A percentile compares a stretch with the other conserved stretches of the same genome.
Evolutionary conservation across 2,797 vertebrate genomes (phyloP).

Genomic region (Pangasius mekongensis): DNA sequence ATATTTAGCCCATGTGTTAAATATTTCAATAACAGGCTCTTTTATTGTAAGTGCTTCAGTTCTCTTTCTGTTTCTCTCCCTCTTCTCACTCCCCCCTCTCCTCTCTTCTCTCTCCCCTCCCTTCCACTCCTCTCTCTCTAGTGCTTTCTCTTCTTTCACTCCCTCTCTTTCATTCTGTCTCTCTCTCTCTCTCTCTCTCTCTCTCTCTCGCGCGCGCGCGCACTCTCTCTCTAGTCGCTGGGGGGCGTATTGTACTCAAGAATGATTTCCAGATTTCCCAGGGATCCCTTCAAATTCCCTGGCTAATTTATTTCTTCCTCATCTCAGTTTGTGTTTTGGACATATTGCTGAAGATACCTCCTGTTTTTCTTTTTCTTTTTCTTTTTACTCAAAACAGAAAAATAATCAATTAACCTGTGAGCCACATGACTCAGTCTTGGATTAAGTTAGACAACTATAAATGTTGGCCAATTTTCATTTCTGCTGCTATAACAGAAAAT

Average conservation of each 20-base stretch:
- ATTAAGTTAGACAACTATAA: neutral
- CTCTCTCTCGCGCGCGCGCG: neutral
- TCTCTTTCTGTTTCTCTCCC: neutral
- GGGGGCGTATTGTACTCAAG: constrained; percentile 71
- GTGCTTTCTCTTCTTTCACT: neutral
- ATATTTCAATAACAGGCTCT: constrained; percentile 29
- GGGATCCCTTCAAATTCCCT: neutral
- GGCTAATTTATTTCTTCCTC: constrained; percentile 16
- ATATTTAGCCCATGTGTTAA: constrained; percentile 4
- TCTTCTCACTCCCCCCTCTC: neutral
- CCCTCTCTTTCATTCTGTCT: neutral
- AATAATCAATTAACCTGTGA: constrained; percentile 11
- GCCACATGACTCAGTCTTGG: neutral
- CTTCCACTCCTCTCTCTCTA: neutral
- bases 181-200: constrained; percentile 47
- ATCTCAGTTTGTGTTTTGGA: neutral
- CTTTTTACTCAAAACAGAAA: neutral
- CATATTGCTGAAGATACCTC: neutral
- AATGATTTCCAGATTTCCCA: constrained; percentile 54
- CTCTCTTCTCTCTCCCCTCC: neutral
- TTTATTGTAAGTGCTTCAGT: constrained; percentile 11
- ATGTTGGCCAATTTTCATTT: neutral
- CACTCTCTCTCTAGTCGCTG: constrained; percentile 60
- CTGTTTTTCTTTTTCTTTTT: no score
- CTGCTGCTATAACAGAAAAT: neutral